A percentile compares a stretch with the other conserved stretches of the same genome.
These are phyloP conservation scores for Pogoniulus pusillus DNA, from an alignment of 2,797 vertebrate genomes.

Conservation along the genomic window DNA sequence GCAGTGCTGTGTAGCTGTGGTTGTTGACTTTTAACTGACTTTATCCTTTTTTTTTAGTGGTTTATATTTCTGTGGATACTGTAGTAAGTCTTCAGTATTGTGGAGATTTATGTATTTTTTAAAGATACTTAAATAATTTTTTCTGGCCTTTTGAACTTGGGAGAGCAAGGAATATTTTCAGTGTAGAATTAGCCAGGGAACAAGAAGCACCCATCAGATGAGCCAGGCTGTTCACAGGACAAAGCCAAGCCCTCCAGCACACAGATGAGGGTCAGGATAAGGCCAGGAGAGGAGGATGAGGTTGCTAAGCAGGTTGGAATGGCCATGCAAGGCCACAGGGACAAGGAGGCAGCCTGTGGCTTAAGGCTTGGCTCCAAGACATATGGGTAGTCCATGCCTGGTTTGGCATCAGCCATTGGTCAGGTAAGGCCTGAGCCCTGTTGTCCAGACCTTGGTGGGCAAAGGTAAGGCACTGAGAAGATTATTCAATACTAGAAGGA, in stretches of 20 bases:
- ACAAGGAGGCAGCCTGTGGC: neutral
- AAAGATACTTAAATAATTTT: neutral
- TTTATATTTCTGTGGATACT: neutral
- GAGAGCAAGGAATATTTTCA: fast-evolving
- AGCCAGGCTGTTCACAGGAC: fast-evolving
- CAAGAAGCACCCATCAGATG: neutral
- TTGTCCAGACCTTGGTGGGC: fast-evolving
- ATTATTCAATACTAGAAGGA: neutral
- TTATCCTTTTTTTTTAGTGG: neutral
- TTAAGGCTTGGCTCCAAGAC: fast-evolving
- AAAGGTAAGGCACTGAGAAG: fast-evolving
- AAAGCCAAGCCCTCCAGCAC: fast-evolving
- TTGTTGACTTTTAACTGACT: neutral
- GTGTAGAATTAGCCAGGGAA: neutral
- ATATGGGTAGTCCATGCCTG: fast-evolving
- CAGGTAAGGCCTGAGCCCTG: neutral
- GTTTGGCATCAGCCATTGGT: fast-evolving
- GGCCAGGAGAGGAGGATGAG: neutral
- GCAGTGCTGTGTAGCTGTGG: neutral
- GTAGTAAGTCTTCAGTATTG: neutral
- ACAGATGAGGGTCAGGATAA: neutral
- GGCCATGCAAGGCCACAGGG: neutral
- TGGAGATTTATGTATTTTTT: neutral
- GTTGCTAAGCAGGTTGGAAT: too few relatives aligned
- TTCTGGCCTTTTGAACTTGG: neutral